Evolutionary conservation across 2,797 vertebrate genomes (phyloP).

Genomic region (Poeciliopsis turneri): DNA sequence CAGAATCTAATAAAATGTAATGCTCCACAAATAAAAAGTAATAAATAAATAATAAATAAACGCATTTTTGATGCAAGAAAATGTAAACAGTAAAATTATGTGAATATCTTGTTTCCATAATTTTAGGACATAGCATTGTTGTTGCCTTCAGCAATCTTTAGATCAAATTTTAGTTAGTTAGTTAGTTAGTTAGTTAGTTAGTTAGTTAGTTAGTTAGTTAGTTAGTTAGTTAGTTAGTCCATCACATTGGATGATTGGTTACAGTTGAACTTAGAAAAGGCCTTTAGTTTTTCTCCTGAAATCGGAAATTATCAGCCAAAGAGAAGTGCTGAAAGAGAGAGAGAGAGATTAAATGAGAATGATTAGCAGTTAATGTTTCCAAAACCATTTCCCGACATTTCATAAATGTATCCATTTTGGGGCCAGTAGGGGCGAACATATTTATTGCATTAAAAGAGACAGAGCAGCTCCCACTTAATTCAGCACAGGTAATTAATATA

Average conservation of each 20-base stretch:
- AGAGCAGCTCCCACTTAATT: slow-evolving; percentile 89
- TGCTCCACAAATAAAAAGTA: not conserved
- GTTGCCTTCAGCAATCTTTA: not conserved
- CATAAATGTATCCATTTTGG: slow-evolving; percentile 46
- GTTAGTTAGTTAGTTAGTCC: no score
- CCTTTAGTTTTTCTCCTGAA: slow-evolving; percentile 12
- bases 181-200: no score
- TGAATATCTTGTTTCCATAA: not conserved
- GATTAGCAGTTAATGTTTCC: slow-evolving; percentile 66
- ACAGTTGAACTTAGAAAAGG: not conserved
- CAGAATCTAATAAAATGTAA: not conserved
- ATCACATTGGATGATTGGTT: not conserved
- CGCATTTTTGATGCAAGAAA: not conserved
- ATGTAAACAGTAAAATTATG: not conserved
- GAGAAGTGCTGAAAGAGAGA: slow-evolving; percentile 1
- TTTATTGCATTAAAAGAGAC: slow-evolving; percentile 94
- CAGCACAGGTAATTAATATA: slow-evolving; percentile 95
- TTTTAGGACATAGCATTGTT: no score
- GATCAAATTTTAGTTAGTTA: not conserved
- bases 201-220: no score
- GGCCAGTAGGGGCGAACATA: slow-evolving; percentile 65
- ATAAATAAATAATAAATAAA: not conserved
- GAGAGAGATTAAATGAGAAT: slow-evolving; percentile 33
- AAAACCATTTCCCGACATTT: slow-evolving; percentile 62
- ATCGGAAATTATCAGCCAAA: slow-evolving; percentile 22